phyloP scores from a whole-genome alignment of 1,140 invertebrate species.

The Drosophila parabipectinata region DNA sequence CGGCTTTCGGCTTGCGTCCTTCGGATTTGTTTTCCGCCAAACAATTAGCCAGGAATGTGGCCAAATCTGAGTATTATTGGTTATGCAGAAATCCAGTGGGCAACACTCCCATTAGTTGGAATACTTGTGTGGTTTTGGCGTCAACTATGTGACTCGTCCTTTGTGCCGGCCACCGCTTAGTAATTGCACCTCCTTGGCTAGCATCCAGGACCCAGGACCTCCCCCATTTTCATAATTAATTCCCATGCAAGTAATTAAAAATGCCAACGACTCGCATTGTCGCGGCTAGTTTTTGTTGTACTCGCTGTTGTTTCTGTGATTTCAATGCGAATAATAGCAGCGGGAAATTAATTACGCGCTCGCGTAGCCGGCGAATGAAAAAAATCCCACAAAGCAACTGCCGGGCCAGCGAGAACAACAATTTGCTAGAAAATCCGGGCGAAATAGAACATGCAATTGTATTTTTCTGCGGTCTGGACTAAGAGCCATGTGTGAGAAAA shows the following conservation, averaged over 20 bases:
- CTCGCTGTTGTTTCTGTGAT: constrained; percentile 31
- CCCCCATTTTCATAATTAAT: constrained; percentile 66
- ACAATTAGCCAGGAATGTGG: constrained; percentile 29
- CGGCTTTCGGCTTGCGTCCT: not conserved
- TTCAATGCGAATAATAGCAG: constrained; percentile 59
- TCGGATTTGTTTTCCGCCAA: constrained; percentile 25
- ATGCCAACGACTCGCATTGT: constrained; percentile 72
- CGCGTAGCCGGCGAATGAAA: constrained; percentile 47
- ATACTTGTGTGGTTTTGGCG: not conserved
- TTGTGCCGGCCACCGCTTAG: constrained; percentile 2
- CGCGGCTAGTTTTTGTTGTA: constrained; percentile 48
- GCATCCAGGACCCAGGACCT: not conserved
- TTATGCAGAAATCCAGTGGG: not conserved
- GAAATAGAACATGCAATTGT: constrained; percentile 44
- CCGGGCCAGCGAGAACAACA: not conserved
- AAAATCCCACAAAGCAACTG: constrained; percentile 40
- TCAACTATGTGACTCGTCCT: not conserved
- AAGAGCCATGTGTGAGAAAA: not conserved
- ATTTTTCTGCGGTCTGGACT: constrained; percentile 18
- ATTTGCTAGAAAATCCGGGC: constrained; percentile 14
- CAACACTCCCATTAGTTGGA: too few relatives aligned
- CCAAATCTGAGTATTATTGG: not conserved
- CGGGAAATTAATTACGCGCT: constrained; percentile 72
- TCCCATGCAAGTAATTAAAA: constrained; percentile 73
- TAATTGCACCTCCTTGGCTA: constrained; percentile 7